A percentile compares a stretch with the other conserved stretches of the same genome.
Conservation (phyloP, 2,888 invertebrate species). For the Hypomecis atomaria region DNA sequence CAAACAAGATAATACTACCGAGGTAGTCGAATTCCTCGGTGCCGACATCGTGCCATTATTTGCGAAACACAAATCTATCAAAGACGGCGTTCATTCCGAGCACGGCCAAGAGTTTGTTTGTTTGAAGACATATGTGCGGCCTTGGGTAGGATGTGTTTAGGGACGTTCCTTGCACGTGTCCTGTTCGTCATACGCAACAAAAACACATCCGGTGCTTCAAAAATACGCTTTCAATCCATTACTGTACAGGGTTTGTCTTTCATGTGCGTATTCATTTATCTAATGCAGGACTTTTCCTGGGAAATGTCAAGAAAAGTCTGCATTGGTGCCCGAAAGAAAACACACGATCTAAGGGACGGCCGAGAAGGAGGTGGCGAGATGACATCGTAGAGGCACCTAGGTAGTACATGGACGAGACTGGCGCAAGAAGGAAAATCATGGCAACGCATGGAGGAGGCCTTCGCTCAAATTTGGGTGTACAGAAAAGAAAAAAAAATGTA, state of each 20-base stretch:
- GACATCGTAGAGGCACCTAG: too few relatives aligned
- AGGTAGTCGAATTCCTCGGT: slow-evolving; percentile 21
- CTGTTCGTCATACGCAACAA: slow-evolving; percentile 51
- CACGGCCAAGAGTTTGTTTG: slow-evolving; percentile 51
- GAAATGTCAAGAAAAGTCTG: too few relatives aligned
- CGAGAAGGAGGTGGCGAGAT: too few relatives aligned
- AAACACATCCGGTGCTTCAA: slow-evolving; percentile 55
- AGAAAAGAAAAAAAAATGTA: too few relatives aligned
- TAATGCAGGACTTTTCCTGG: background rate
- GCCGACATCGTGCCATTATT: slow-evolving; percentile 30
- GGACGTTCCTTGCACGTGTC: slow-evolving; percentile 64
- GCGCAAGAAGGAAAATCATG: too few relatives aligned
- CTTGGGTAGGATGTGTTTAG: slow-evolving; percentile 57
- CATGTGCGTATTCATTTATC: slow-evolving; percentile 11
- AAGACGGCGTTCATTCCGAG: slow-evolving; percentile 43
- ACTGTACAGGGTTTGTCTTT: slow-evolving; percentile 15
- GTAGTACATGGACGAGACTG: too few relatives aligned
- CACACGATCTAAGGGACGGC: too few relatives aligned
- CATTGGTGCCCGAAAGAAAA: too few relatives aligned
- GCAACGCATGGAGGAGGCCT: too few relatives aligned
- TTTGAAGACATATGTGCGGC: slow-evolving; percentile 62
- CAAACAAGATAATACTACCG: slow-evolving; percentile 13
- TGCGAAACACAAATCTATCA: slow-evolving; percentile 42
- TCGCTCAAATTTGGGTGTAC: too few relatives aligned
- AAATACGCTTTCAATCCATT: slow-evolving; percentile 23